Base-by-base conservation (phyloP, 2,113 vertebrate genomes). In the Sterrhoptilus dennistouni region DNA sequence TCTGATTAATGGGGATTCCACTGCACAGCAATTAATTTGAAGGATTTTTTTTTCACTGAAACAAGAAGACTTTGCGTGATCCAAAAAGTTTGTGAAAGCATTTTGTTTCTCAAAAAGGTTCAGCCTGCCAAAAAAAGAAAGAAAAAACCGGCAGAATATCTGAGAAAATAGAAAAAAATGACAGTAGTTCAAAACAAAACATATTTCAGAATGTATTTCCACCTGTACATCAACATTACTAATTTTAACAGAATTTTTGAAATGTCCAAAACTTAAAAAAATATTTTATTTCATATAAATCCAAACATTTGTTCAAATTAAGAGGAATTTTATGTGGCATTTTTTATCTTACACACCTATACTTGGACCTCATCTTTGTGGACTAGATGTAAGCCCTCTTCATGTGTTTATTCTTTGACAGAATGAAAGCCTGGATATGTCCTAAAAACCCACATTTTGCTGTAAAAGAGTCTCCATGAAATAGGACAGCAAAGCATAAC, bases 161-260 rank as follows among this genome's bases (percentile, higher is more conserved):
- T 65, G 40, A 60, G 45, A 80, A 65, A 79, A 45, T 1, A 7
- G 12, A 4, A 36, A 56, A 90, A 36, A 28, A 6, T 8, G 5
- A 47, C 33, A 50, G 3, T 59, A 59, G 21, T 75, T 71, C 14
- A 49, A 57, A 85, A 11, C 0, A 0, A 63, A 83, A 53, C 6
- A 1, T 11, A 54, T 79, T 94, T 79, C 14, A 56, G 68, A 65
- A 40, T 15, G 2, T 14, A 47, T 86, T 93, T 86, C 28, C 33
- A 81, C 36, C 1, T 57, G 11, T 44, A n/a, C 5, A 13, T 77
- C 5, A 57, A 52, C 28, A 60, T 64, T 83, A 15, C 25, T 85
- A 0, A 40, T 72, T 77, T 61, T 27, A 52, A 87, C 57, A 9
- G 6, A n/a, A 56, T 17, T 68, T 36, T 0, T 0, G 6, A 61